Conservation (phyloP, 2,888 invertebrate species). For the Idaea aversata region DNA sequence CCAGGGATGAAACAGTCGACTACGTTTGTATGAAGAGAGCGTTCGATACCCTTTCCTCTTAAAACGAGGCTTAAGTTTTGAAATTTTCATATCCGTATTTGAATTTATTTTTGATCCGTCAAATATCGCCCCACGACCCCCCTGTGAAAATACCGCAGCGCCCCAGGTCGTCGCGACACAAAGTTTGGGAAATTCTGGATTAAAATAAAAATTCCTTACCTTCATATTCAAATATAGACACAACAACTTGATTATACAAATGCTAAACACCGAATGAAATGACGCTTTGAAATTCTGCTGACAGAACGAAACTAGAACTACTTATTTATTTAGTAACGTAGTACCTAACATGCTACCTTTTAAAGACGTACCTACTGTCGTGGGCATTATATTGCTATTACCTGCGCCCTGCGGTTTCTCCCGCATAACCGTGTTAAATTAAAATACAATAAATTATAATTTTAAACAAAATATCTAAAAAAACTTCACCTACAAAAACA, state of each 20-base stretch:
- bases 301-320: slow-evolving; percentile 45
- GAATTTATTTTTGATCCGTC: too few relatives aligned
- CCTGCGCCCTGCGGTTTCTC: slow-evolving; percentile 8
- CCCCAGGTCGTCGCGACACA: too few relatives aligned
- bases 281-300: slow-evolving; percentile 51
- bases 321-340: not conserved
- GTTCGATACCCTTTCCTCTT: too few relatives aligned
- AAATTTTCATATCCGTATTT: too few relatives aligned
- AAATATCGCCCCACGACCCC: too few relatives aligned
- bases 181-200: not conserved
- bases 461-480: too few relatives aligned
- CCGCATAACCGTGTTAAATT: not conserved
- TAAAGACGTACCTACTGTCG: not conserved
- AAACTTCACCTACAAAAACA: too few relatives aligned
- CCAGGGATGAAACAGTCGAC: too few relatives aligned
- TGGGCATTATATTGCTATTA: not conserved
- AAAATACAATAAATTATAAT: too few relatives aligned
- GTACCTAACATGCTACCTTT: not conserved
- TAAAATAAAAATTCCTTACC: slow-evolving; percentile 27
- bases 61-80: too few relatives aligned
- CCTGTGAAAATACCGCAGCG: too few relatives aligned
- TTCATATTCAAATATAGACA: slow-evolving; percentile 15
- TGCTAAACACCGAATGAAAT: slow-evolving; percentile 54
- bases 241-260: slow-evolving; percentile 23
- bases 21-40: too few relatives aligned